These are phyloP conservation scores for Trididemnum clinides DNA, from an alignment of 23 tunicate species.

Conservation along the genomic window DNA sequence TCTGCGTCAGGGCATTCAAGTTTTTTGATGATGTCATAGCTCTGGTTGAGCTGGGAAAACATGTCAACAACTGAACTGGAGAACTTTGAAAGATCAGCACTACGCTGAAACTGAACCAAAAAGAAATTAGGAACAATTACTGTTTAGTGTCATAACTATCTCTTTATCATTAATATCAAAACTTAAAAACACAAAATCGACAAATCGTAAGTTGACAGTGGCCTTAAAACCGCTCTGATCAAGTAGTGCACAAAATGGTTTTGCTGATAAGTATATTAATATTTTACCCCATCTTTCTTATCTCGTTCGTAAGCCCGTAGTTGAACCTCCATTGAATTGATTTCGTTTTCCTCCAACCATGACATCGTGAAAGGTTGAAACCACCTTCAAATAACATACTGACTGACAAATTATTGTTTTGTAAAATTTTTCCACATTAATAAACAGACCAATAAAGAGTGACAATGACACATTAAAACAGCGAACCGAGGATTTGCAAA, in stretches of 20 bases:
- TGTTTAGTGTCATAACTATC: too few species aligned
- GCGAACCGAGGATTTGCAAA: neutral
- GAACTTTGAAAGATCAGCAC: constrained; percentile 80
- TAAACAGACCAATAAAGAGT: neutral
- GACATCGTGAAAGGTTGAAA: constrained; percentile 92
- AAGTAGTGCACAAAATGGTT: too few species aligned
- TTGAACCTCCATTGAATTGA: constrained; percentile 55
- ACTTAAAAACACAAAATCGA: too few species aligned
- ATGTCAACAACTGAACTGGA: constrained; percentile 97
- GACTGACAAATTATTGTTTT: neutral
- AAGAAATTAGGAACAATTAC: too few species aligned
- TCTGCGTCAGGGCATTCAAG: constrained; percentile 94
- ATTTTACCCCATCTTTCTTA: constrained; percentile 53
- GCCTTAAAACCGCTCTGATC: too few species aligned
- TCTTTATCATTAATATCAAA: too few species aligned
- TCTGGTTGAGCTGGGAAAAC: constrained; percentile 89
- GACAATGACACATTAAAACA: neutral
- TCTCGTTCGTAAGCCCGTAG: constrained; percentile 83
- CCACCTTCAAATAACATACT: constrained; percentile 49
- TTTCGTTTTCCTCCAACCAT: constrained; percentile 93
- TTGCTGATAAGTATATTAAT: too few species aligned
- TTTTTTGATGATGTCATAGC: constrained; percentile 86
- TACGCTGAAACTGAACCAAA: constrained; percentile 58
- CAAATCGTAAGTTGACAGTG: too few species aligned
- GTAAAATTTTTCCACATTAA: neutral